phyloP scores from a whole-genome alignment of 2,888 invertebrate species.

The Pseudococcus longispinus region DNA sequence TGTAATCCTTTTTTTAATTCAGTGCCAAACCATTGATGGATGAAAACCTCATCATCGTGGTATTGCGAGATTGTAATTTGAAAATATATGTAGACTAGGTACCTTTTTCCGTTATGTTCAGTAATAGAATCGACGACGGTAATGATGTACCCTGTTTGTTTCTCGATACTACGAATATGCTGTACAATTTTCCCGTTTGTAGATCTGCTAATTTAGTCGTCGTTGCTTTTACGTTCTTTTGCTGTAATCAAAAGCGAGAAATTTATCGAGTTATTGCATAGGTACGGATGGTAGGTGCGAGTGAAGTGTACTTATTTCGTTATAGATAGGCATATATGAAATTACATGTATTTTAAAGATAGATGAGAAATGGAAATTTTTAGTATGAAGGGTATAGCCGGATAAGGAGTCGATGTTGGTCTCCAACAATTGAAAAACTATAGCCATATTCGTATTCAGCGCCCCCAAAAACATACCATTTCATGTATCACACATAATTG shows the following conservation, averaged over 20 bases:
- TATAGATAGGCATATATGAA: not conserved
- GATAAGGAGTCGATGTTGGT: no score
- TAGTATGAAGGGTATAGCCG: no score
- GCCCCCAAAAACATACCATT: no score
- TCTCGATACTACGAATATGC: conserved; percentile 79
- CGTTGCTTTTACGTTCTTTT: conserved; percentile 70
- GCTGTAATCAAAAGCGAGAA: conserved; percentile 64
- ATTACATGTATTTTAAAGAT: no score
- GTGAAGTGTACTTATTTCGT: not conserved
- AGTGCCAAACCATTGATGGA: not conserved
- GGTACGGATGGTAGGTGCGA: not conserved
- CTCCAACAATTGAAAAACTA: no score
- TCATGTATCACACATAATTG: no score
- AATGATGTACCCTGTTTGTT: conserved; percentile 81
- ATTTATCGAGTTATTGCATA: not conserved
- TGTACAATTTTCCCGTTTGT: conserved; percentile 75
- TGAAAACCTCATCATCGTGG: not conserved
- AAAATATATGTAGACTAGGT: not conserved
- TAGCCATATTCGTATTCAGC: no score
- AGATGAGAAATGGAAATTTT: no score
- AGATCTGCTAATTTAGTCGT: conserved; percentile 67
- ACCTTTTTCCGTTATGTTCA: conserved; percentile 70
- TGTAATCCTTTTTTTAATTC: not conserved
- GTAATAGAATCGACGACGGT: conserved; percentile 80
- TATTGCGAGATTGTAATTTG: not conserved